Conservation (phyloP, 2,888 invertebrate genomes). For the Harmothoe impar region DNA sequence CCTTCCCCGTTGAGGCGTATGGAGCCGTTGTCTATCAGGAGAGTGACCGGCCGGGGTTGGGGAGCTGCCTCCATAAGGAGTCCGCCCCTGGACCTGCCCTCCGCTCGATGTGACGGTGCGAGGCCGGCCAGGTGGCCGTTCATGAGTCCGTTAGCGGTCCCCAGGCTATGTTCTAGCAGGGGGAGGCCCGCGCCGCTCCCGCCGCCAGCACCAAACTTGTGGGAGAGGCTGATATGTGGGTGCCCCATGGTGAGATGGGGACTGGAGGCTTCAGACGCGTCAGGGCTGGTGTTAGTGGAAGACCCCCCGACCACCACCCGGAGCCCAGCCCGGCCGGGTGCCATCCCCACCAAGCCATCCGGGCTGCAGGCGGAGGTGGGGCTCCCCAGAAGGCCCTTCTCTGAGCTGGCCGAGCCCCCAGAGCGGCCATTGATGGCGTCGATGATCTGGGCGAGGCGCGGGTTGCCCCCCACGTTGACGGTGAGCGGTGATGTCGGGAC, state of each 20-base stretch:
- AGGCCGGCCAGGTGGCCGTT: constrained; percentile 38
- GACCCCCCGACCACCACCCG: constrained; percentile 27
- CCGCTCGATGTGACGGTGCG: neutral
- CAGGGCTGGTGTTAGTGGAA: neutral
- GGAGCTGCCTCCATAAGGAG: constrained; percentile 10
- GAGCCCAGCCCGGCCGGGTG: neutral
- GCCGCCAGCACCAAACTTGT: neutral
- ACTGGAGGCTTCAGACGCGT: constrained; percentile 21
- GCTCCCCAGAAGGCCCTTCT: constrained; percentile 45
- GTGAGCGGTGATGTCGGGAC: neutral
- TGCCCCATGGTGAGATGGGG: neutral
- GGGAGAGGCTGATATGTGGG: constrained; percentile 32
- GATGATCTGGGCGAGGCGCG: constrained; percentile 70
- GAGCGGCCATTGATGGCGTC: constrained; percentile 68
- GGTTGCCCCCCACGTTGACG: constrained; percentile 66
- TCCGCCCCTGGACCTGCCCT: neutral
- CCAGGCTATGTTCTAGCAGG: constrained; percentile 15
- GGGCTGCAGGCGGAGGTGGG: constrained; percentile 9
- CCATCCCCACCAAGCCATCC: neutral
- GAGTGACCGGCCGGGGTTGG: neutral
- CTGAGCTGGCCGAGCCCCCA: neutral
- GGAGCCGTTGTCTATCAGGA: neutral
- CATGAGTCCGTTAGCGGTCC: neutral
- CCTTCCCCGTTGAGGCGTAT: neutral
- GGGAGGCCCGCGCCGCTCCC: neutral